Evolutionary conservation across 2,888 invertebrate genomes (phyloP).

Genomic region (Drosophila monieri): DNA sequence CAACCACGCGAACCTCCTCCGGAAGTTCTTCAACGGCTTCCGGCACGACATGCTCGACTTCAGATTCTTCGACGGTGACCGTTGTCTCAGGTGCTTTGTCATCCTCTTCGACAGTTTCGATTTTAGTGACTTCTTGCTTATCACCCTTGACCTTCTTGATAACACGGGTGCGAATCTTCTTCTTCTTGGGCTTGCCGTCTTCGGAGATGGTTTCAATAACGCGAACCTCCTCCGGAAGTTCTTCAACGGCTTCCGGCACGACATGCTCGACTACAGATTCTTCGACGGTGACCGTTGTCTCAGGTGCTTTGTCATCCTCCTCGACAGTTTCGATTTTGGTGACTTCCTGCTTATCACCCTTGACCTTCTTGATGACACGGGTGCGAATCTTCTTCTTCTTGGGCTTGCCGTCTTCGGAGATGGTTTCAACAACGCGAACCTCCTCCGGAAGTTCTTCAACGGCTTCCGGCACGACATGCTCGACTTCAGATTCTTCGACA

Average conservation of each 20-base stretch:
- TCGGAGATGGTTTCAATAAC: constrained; percentile 49
- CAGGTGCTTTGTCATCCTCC: constrained; percentile 53
- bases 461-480: too few relatives aligned
- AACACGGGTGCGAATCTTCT: constrained; percentile 60
- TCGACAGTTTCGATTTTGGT: constrained; percentile 63
- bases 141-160: constrained; percentile 64
- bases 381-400: constrained; percentile 61
- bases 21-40: constrained; percentile 49
- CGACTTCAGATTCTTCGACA: too few relatives aligned
- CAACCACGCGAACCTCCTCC: constrained; percentile 43
- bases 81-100: constrained; percentile 57
- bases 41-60: constrained; percentile 24
- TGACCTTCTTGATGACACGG: constrained; percentile 56
- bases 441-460: constrained; percentile 54
- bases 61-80: constrained; percentile 49
- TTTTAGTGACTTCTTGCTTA: constrained; percentile 63
- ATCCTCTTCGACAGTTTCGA: constrained; percentile 64
- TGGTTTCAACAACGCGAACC: constrained; percentile 47
- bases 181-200: constrained; percentile 59
- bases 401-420: constrained; percentile 52
- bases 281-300: constrained; percentile 44
- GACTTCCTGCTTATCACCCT: constrained; percentile 58
- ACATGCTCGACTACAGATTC: constrained; percentile 41
- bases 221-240: constrained; percentile 55
- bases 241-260: constrained; percentile 38